phyloP scores from a whole-genome alignment of 2,888 invertebrate genomes.

The Hydrotaea cyrtoneurina region DNA sequence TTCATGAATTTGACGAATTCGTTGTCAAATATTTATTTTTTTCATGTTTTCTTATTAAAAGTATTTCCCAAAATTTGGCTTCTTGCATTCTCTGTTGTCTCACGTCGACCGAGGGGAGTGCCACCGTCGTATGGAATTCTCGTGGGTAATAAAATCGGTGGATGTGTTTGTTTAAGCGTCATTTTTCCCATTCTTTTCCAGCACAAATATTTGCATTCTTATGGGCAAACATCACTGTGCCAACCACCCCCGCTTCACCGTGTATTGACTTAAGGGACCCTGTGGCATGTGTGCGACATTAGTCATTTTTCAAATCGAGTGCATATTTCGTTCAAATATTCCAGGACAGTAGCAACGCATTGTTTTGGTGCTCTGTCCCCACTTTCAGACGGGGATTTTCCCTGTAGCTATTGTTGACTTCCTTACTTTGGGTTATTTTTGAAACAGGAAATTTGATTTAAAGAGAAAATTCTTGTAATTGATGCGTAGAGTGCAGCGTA shows the following conservation, averaged over 20 bases:
- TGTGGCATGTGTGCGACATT: conserved; percentile 63
- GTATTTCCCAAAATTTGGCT: conserved; percentile 74
- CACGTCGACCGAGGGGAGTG: conserved; percentile 53
- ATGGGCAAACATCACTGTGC: conserved; percentile 52
- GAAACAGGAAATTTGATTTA: conserved; percentile 64
- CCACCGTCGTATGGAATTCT: conserved; percentile 42
- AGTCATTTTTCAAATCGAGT: conserved; percentile 54
- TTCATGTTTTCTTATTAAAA: conserved; percentile 71
- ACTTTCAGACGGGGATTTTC: conserved; percentile 27
- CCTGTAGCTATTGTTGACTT: conserved; percentile 23
- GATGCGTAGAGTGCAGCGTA: conserved; percentile 56
- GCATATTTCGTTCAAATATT: conserved; percentile 22
- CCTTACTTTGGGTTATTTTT: conserved; percentile 35
- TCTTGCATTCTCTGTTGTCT: conserved; percentile 54
- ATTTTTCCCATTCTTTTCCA: conserved; percentile 68
- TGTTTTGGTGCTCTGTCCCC: conserved; percentile 35
- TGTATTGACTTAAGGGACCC: conserved; percentile 46
- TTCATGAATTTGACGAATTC: conserved; percentile 76
- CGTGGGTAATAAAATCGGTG: conserved; percentile 71
- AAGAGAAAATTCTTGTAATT: conserved; percentile 52
- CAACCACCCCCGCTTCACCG: conserved; percentile 17
- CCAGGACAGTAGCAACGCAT: conserved; percentile 15
- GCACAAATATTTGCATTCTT: conserved; percentile 77
- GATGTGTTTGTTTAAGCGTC: conserved; percentile 74
- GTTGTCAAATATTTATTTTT: conserved; percentile 74